Conservation (phyloP, 1,140 invertebrate species). For the Daktulosphaira vitifoliae region DNA sequence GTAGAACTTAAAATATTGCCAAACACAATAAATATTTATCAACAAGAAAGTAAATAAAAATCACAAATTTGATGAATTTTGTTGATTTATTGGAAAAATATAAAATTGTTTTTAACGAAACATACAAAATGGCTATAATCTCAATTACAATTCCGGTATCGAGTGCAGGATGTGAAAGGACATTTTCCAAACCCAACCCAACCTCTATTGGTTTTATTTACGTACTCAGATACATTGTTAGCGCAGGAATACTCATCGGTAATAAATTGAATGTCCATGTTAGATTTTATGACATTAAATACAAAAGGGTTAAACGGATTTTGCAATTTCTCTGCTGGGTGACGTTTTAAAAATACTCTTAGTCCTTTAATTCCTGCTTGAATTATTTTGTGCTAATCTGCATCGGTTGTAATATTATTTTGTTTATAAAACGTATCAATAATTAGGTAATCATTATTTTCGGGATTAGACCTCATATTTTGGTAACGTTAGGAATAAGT, state of each 20-base stretch:
- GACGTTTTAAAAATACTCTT: slow-evolving; percentile 7
- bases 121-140: no score
- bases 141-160: no score
- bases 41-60: no score
- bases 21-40: no score
- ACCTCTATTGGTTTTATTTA: slow-evolving; percentile 37
- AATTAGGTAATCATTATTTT: not conserved
- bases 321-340: slow-evolving; percentile 33
- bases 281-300: slow-evolving; percentile 36
- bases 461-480: not conserved
- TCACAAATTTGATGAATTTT: no score
- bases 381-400: slow-evolving; percentile 1
- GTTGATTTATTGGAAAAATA: no score
- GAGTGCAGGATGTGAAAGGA: no score
- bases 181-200: no score
- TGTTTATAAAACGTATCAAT: not conserved
- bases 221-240: slow-evolving; percentile 39
- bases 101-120: no score
- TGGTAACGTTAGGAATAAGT: not conserved
- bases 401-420: not conserved
- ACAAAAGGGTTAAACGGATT: slow-evolving; percentile 39
- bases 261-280: slow-evolving; percentile 40
- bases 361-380: not conserved
- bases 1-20: no score
- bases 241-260: slow-evolving; percentile 37